These are phyloP conservation scores for Drosophila teissieri DNA, from an alignment of 1,140 invertebrate species.

Conservation along the genomic window DNA sequence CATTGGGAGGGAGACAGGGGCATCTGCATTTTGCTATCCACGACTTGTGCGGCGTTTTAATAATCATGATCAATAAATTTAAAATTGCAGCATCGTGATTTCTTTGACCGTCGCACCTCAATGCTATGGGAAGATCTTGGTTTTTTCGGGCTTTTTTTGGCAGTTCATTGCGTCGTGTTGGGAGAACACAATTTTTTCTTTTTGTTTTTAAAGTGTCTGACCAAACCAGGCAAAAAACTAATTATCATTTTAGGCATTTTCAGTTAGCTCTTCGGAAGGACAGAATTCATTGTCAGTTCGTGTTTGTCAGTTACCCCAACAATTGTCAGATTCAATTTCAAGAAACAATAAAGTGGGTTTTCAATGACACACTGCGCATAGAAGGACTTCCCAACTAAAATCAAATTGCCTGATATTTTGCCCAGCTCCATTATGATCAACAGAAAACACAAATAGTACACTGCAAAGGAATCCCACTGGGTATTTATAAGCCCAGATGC, in stretches of 20 bases:
- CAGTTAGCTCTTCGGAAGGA: slow-evolving; percentile 38
- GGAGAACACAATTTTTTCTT: slow-evolving; percentile 58
- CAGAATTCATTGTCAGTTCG: slow-evolving; percentile 59
- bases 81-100: slow-evolving; percentile 62
- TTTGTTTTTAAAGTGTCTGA: slow-evolving; percentile 5
- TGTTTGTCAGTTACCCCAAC: slow-evolving; percentile 31
- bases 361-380: slow-evolving; percentile 13
- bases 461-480: slow-evolving; percentile 26
- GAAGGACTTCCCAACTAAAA: background rate
- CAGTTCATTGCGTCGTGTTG: slow-evolving; percentile 43
- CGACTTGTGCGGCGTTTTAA: slow-evolving; percentile 73
- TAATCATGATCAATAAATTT: slow-evolving; percentile 81
- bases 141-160: slow-evolving; percentile 27
- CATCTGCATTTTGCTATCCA: slow-evolving; percentile 53
- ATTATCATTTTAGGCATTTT: slow-evolving; percentile 35
- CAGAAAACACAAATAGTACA: slow-evolving; percentile 52
- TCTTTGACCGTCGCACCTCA: slow-evolving; percentile 56
- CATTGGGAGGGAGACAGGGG: slow-evolving; percentile 19
- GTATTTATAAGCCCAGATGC: slow-evolving; percentile 47
- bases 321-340: slow-evolving; percentile 65
- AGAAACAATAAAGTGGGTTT: slow-evolving; percentile 55
- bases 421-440: slow-evolving; percentile 49
- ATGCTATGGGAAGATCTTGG: slow-evolving; percentile 69
- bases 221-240: slow-evolving; percentile 29
- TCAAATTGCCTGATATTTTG: background rate